These are phyloP conservation scores for Australoheros facetus DNA, from an alignment of 2,797 vertebrate genomes.

Conservation along the genomic window DNA sequence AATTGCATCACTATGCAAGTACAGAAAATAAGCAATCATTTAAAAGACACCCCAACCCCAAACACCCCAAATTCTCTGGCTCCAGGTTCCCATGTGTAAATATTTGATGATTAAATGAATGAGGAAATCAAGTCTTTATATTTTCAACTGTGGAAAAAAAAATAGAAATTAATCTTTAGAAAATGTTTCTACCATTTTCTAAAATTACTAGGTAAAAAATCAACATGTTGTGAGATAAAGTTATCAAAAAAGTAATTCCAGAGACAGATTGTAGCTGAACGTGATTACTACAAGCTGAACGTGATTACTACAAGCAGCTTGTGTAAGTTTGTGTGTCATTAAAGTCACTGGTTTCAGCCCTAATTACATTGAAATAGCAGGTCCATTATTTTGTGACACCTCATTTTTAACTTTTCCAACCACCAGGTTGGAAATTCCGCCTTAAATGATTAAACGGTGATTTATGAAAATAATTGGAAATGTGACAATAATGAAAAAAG, in stretches of 20 bases:
- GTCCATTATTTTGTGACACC: background rate
- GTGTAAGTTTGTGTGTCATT: background rate
- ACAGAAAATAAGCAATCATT: too few relatives aligned
- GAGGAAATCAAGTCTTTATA: background rate
- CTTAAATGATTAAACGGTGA: background rate
- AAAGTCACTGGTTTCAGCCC: background rate
- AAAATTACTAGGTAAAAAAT: background rate
- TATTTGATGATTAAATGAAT: too few relatives aligned
- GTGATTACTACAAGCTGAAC: too few relatives aligned
- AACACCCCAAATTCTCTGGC: too few relatives aligned
- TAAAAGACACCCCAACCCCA: too few relatives aligned
- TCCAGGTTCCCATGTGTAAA: too few relatives aligned
- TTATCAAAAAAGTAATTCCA: background rate
- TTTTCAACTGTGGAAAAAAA: background rate
- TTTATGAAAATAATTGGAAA: background rate
- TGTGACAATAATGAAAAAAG: background rate
- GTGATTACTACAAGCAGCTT: too few relatives aligned
- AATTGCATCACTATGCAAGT: too few relatives aligned
- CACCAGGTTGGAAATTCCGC: background rate
- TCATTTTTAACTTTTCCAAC: background rate
- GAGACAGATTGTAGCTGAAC: background rate
- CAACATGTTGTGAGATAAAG: background rate
- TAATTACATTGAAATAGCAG: background rate
- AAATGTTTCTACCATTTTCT: background rate
- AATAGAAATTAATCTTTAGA: background rate